Evolutionary conservation across 2,113 vertebrate species (phyloP).

Genomic region (Equus przewalskii): DNA sequence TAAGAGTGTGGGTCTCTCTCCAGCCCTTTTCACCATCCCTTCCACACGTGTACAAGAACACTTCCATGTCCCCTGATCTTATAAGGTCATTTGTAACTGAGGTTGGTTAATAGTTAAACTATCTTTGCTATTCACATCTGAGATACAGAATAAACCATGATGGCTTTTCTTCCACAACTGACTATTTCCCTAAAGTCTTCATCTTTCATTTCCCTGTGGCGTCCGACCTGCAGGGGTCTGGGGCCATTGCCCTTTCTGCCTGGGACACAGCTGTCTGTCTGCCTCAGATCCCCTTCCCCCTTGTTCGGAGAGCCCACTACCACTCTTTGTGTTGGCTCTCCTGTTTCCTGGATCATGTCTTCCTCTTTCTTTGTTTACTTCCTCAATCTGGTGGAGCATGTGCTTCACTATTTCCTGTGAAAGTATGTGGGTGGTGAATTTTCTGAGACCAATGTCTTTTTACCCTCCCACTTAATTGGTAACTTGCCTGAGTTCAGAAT

Average conservation of each 20-base stretch:
- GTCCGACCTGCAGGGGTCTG: neutral
- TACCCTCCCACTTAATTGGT: neutral
- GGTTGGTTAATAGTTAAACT: neutral
- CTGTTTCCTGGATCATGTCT: neutral
- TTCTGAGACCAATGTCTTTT: neutral
- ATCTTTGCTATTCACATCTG: neutral
- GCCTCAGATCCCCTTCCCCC: neutral
- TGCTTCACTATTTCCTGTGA: neutral
- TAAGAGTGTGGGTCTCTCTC: neutral
- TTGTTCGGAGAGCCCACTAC: neutral
- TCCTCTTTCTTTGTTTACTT: neutral
- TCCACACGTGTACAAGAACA: neutral
- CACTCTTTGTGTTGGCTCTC: neutral
- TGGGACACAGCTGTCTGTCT: neutral
- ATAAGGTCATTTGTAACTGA: rapidly evolving
- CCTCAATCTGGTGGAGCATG: neutral
- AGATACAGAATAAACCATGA: neutral
- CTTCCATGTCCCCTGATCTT: neutral
- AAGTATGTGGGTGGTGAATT: neutral
- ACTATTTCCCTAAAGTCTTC: neutral
- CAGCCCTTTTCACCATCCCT: neutral
- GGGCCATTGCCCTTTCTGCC: neutral
- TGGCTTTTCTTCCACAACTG: neutral
- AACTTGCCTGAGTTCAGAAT: neutral
- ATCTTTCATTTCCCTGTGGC: neutral